Conservation (phyloP, 53 echinoderm and acorn worm species). For the Arbacia lixula region DNA sequence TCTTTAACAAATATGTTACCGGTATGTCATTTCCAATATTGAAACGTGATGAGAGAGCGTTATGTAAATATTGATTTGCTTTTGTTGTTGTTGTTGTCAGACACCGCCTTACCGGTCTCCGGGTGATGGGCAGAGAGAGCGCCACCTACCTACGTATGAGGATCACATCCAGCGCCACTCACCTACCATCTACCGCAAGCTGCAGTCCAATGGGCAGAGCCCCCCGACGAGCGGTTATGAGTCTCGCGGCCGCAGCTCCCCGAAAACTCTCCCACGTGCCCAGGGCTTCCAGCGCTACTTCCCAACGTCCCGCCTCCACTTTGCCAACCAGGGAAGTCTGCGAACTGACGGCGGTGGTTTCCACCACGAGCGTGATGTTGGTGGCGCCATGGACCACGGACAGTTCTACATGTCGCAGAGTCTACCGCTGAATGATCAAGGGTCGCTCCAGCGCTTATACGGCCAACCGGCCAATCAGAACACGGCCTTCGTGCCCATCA, state of each 20-base stretch:
- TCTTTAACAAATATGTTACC: too few species aligned
- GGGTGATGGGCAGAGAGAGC: slow-evolving; percentile 28
- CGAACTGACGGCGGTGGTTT: slow-evolving; percentile 10
- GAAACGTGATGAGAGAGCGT: too few species aligned
- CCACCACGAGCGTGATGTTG: slow-evolving; percentile 10
- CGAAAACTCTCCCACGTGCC: slow-evolving; percentile 50
- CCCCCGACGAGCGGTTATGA: slow-evolving; percentile 71
- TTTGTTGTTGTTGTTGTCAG: too few species aligned
- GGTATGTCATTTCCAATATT: too few species aligned
- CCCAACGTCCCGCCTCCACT: slow-evolving; percentile 10
- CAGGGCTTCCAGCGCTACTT: slow-evolving; percentile 60
- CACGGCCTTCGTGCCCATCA: slow-evolving; percentile 55
- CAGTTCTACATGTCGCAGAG: slow-evolving; percentile 52
- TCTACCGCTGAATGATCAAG: slow-evolving; percentile 32
- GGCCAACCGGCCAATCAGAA: slow-evolving; percentile 22
- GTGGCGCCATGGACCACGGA: not conserved
- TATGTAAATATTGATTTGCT: too few species aligned
- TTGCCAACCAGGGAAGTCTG: slow-evolving; percentile 7
- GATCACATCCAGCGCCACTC: slow-evolving; percentile 90
- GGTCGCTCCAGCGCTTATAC: slow-evolving; percentile 19
- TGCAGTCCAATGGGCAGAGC: slow-evolving; percentile 56
- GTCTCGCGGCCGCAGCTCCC: slow-evolving; percentile 67
- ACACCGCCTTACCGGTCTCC: slow-evolving; percentile 49
- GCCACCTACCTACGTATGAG: slow-evolving; percentile 79
- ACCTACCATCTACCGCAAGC: slow-evolving; percentile 55